phyloP scores from a whole-genome alignment of 2,113 vertebrate species.

The Rhodinocichla rosea region DNA sequence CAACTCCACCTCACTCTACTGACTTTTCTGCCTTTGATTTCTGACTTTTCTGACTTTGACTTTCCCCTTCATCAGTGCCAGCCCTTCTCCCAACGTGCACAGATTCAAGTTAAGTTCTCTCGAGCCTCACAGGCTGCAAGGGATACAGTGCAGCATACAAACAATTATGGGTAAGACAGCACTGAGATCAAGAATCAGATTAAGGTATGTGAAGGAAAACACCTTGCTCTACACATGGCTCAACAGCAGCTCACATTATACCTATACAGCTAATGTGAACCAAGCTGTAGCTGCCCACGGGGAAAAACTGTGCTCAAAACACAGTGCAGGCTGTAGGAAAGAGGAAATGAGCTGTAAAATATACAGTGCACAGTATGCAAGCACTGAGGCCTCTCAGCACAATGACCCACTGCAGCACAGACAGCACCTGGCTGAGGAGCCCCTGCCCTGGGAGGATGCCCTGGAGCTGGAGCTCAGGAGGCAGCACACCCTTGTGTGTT shows the following conservation, averaged over 20 bases:
- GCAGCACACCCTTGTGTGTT: background rate
- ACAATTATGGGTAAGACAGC: background rate
- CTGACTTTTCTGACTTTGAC: background rate
- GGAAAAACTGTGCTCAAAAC: background rate
- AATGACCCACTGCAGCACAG: fast-evolving
- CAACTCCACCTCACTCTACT: background rate
- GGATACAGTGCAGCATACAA: background rate
- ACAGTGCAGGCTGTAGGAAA: background rate
- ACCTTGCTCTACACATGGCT: background rate
- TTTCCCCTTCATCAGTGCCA: background rate
- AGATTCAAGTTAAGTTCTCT: background rate
- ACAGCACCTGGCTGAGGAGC: background rate
- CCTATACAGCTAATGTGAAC: background rate
- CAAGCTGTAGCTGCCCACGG: background rate
- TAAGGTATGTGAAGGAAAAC: background rate
- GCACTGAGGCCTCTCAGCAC: background rate
- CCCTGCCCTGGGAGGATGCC: background rate
- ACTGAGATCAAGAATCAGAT: background rate
- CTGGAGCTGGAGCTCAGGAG: background rate
- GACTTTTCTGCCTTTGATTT: background rate
- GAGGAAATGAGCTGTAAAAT: background rate
- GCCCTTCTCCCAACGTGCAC: fast-evolving
- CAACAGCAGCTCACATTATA: background rate
- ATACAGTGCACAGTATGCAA: background rate
- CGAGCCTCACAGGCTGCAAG: background rate